A percentile compares a stretch with the other conserved stretches of the same genome.
Evolutionary conservation across 2,888 invertebrate genomes (phyloP).

Genomic region (Idaea aversata): DNA sequence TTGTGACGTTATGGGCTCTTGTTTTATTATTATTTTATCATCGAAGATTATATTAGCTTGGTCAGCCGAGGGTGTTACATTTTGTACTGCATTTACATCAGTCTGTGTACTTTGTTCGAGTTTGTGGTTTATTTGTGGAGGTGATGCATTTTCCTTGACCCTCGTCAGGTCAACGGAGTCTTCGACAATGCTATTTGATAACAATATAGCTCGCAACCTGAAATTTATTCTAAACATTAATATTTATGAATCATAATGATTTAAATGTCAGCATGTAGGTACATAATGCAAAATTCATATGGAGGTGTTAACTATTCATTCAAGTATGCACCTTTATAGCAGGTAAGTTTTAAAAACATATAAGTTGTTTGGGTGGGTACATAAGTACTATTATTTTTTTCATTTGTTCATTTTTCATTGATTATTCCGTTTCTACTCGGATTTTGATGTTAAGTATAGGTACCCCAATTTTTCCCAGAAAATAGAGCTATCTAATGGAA

Average conservation of each 20-base stretch:
- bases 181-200: constrained; percentile 31
- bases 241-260: background rate
- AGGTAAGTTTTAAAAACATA: too few relatives aligned
- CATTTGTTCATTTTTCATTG: too few relatives aligned
- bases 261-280: background rate
- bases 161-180: constrained; percentile 48
- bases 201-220: constrained; percentile 46
- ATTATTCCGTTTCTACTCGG: too few relatives aligned
- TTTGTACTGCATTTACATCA: constrained; percentile 25
- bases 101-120: constrained; percentile 58
- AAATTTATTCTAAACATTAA: constrained; percentile 25
- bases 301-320: too few relatives aligned
- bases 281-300: too few relatives aligned
- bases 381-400: too few relatives aligned
- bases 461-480: too few relatives aligned
- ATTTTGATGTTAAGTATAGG: too few relatives aligned
- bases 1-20: constrained; percentile 21
- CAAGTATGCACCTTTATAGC: too few relatives aligned
- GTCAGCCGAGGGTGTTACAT: constrained; percentile 14
- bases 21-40: background rate
- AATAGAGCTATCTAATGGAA: too few relatives aligned
- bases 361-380: too few relatives aligned
- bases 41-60: constrained; percentile 53
- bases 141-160: constrained; percentile 43
- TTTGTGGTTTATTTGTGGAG: constrained; percentile 16